phyloP scores from a whole-genome alignment of 2,888 invertebrate species.

The Thera obeliscata region DNA sequence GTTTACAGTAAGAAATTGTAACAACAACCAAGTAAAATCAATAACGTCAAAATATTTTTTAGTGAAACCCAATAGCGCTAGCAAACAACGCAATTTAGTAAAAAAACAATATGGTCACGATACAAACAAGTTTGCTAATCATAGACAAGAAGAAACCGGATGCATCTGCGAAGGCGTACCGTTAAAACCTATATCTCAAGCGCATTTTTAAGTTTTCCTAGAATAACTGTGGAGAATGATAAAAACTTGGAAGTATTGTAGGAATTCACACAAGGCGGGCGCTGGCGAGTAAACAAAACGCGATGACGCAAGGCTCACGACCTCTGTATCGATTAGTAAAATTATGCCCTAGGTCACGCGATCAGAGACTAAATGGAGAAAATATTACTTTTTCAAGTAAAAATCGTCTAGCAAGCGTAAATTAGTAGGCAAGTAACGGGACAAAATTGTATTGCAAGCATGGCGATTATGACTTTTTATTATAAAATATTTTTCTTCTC shows the following conservation, averaged over 20 bases:
- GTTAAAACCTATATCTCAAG: constrained; percentile 19
- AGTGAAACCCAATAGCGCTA: background rate
- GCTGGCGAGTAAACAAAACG: constrained; percentile 64
- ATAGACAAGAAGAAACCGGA: constrained; percentile 15
- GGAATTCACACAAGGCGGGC: constrained; percentile 48
- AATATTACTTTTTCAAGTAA: constrained; percentile 30
- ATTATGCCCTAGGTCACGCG: constrained; percentile 72
- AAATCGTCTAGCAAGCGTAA: constrained; percentile 26
- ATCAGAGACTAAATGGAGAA: constrained; percentile 47
- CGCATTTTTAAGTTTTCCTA: constrained; percentile 36
- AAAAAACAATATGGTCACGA: constrained; percentile 8
- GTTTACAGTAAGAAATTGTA: too few relatives aligned
- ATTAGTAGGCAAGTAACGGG: constrained; percentile 15
- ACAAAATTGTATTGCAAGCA: background rate
- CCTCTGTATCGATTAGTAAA: constrained; percentile 75
- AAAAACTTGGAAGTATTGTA: background rate
- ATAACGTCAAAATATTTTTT: background rate
- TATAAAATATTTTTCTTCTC: too few relatives aligned
- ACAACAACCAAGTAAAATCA: background rate
- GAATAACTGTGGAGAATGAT: constrained; percentile 34
- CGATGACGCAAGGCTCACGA: constrained; percentile 70
- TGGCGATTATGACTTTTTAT: background rate
- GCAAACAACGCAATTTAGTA: constrained; percentile 3
- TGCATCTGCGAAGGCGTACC: constrained; percentile 7
- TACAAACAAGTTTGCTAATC: constrained; percentile 23